Base-by-base conservation (phyloP, 2,888 invertebrate species). In the Pachliopta kotzebuea region DNA sequence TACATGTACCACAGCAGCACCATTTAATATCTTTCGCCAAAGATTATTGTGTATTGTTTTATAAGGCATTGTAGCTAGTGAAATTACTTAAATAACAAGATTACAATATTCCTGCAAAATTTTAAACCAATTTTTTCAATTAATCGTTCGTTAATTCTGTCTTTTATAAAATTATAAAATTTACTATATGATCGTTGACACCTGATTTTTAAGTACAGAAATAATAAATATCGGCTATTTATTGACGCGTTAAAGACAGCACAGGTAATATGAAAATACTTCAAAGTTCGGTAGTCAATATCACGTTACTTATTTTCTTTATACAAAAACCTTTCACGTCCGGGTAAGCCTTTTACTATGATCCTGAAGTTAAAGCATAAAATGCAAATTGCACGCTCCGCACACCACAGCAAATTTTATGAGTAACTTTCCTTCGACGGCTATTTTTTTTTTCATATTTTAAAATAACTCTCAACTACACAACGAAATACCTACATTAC, bases 381-480 rank as follows among this genome's bases (percentile, higher is more conserved):
- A 81, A 83, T 81, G 81, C 77, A 83, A 83, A 83, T 83, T 80
- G 76, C 79, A 76, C 66, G 70, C 75, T 76, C 72, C 76, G 62
- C 63, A 61, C 72, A 68, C 76, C 72, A 74, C 78, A 77, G 76
- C 71, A 72, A 74, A 71, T 73, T 79, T 77, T 79, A 78, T 74
- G 75, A 74, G 74, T 73, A 74, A 74, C 72, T 72, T 75, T 73
- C 70, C 73, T 76, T 75, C 71, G 72, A 73, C 74, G 75, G 37
- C 11, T 31, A 8, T 77, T 77, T 77, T 75, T 80, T 77, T 77
- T 75, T 77, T 79, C 76, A 78, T 79, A 79, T 81, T 77, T 71
- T 68, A 67, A 75, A 76, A 78, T 71, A 70, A 69, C 67, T 65
- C 67, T 63, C 69, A 68, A 26, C 55, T 54, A 56, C 58, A 54